Conservation (phyloP, 2,888 invertebrate genomes). For the Lithophane socia region DNA sequence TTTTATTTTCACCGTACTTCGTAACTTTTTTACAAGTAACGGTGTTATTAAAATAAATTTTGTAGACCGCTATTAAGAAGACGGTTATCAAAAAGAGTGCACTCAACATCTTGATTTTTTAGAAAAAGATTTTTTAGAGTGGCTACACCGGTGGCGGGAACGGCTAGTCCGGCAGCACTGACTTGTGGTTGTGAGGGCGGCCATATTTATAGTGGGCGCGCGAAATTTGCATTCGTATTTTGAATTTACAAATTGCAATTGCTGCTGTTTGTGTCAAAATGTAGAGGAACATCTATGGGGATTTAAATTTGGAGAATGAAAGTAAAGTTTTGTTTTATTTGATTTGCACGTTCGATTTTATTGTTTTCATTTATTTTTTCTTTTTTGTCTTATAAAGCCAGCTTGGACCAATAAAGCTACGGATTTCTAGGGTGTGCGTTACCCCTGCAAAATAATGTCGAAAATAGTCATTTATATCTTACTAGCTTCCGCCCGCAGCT, state of each 20-base stretch:
- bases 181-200: conserved; percentile 21
- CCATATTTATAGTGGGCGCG: conserved; percentile 72
- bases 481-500: no score
- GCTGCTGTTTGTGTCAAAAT: conserved; percentile 16
- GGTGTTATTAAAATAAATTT: conserved; percentile 76
- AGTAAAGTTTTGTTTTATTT: conserved; percentile 1
- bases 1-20: conserved; percentile 73
- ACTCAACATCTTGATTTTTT: conserved; percentile 84
- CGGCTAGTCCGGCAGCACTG: conserved; percentile 76
- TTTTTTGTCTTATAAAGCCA: not conserved
- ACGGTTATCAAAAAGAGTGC: conserved; percentile 78
- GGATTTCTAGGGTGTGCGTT: no score
- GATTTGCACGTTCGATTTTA: conserved; percentile 14
- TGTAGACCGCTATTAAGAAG: conserved; percentile 77
- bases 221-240: conserved; percentile 72
- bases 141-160: conserved; percentile 83
- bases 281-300: not conserved
- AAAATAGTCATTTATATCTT: no score
- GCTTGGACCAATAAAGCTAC: not conserved
- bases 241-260: conserved; percentile 59
- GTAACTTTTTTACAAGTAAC: conserved; percentile 71
- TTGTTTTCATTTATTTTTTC: not conserved
- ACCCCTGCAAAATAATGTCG: no score
- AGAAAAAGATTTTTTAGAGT: conserved; percentile 83
- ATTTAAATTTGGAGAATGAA: conserved; percentile 4